A percentile compares a stretch with the other conserved stretches of the same genome.
These are phyloP conservation scores for Lucilia cuprina DNA, from an alignment of 1,140 invertebrate species.

Conservation along the genomic window DNA sequence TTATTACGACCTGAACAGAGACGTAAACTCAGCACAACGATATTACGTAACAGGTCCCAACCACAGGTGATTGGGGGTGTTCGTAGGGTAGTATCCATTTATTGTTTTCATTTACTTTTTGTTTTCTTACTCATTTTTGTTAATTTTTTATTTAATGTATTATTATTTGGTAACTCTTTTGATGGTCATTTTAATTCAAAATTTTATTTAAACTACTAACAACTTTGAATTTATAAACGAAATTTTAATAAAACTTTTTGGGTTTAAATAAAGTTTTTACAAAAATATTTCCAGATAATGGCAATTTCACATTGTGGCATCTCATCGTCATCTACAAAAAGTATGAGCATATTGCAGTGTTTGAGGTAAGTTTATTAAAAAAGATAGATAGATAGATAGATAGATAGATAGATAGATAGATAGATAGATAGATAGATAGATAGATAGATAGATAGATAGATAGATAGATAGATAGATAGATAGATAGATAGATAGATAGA, in stretches of 20 bases:
- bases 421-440: too few relatives aligned
- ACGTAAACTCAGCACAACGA: slow-evolving; percentile 63
- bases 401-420: too few relatives aligned
- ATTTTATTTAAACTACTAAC: neutral
- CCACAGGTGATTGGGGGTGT: slow-evolving; percentile 64
- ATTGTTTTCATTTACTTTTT: slow-evolving; percentile 46
- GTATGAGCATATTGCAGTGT: slow-evolving; percentile 73
- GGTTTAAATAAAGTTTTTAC: slow-evolving; percentile 7
- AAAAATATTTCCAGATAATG: slow-evolving; percentile 62
- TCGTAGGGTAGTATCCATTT: slow-evolving; percentile 61
- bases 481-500: too few relatives aligned
- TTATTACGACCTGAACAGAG: slow-evolving; percentile 60
- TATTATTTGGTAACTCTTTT: neutral
- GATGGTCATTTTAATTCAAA: neutral
- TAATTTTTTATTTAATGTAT: neutral
- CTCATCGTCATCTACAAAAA: slow-evolving; percentile 62
- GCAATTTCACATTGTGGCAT: slow-evolving; percentile 71
- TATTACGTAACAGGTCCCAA: slow-evolving; percentile 63
- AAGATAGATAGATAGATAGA: too few relatives aligned
- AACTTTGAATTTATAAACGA: neutral
- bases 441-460: too few relatives aligned
- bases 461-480: too few relatives aligned
- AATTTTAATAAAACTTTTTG: neutral
- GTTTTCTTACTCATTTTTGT: neutral
- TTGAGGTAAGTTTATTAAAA: slow-evolving; percentile 64